Evolutionary conservation across 2,797 vertebrate genomes (phyloP), one percentile per base, ranked within the genome.

Genomic region (Antrozous pallidus): DNA sequence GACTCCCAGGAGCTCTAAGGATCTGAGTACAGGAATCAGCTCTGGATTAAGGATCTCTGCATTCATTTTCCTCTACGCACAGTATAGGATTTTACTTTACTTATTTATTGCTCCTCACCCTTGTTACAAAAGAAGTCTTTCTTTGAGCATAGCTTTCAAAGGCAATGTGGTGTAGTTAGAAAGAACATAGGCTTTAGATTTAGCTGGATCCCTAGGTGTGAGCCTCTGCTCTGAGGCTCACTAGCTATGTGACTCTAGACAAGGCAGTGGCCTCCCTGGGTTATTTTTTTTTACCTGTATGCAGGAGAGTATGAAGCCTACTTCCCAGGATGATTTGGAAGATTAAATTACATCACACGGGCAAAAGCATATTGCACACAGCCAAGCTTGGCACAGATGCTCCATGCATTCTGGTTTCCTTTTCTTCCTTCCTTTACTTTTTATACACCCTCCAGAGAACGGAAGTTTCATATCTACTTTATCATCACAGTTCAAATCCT

Each of bases 341-440:
- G 91, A 96, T 94, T 94, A 95, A 96, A 96, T 97, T 91, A 96
- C 94, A 95, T 95, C 89, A 89, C 93, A 94, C 38, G 42, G 91
- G 86, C 82, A 90, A 94, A 95, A 91, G 79, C 6, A 22, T 92
- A 79, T 89, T 94, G 94, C 94, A 95, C 89, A 93, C 95, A 94
- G 82, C 86, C 88, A 12, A 73, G 83, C 95, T 94, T 77, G 45
- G 89, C 51, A 4, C 95, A 96, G 96, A 97, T 96, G 94, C 94
- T 91, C 83, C 94, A 96, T 96, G 91, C 93, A 80, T 88, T 96
- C 83, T 83, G 91, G 87, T 95, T 97, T 95, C 88, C 83, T 85
- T 96, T 94, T 97, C 96, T 97, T 96, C 94, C 95, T 97, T 96
- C 83, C 95, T 94, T 97, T 96, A 95, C 96, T 97, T 96, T 97